Evolutionary conservation across 2,888 invertebrate genomes (phyloP).

Genomic region (Unio delphinus): DNA sequence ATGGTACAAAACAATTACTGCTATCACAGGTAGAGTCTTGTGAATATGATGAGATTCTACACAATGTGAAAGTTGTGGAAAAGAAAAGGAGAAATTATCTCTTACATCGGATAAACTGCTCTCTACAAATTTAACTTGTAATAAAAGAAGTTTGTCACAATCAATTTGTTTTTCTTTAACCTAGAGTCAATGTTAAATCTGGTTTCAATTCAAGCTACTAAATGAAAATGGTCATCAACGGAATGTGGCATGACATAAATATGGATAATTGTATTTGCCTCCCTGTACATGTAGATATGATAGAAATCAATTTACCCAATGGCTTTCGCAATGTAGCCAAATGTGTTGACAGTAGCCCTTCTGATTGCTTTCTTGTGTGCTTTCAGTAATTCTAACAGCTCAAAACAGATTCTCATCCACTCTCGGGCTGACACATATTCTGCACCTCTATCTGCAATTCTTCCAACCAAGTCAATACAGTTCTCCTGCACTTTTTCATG

Average conservation of each 20-base stretch:
- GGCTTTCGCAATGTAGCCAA: conserved; percentile 99
- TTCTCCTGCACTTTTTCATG: conserved; percentile 96
- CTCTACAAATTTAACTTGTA: too few species aligned
- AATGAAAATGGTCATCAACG: neutral
- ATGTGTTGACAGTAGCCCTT: conserved; percentile 98
- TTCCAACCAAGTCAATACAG: conserved; percentile 98
- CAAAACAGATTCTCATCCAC: conserved; percentile 99
- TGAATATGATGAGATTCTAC: too few species aligned
- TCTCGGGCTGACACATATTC: conserved; percentile 99
- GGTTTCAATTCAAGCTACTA: neutral
- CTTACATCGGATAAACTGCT: too few species aligned
- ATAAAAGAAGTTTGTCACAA: too few species aligned
- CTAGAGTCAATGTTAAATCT: too few species aligned
- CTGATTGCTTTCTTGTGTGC: conserved; percentile 99
- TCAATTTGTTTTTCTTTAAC: too few species aligned
- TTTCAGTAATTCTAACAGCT: conserved; percentile 94
- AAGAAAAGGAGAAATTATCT: too few species aligned
- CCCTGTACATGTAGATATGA: neutral
- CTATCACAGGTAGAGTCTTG: too few species aligned
- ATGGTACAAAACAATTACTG: too few species aligned
- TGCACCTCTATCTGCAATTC: conserved; percentile 98
- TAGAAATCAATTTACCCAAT: conserved; percentile 80
- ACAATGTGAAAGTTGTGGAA: too few species aligned
- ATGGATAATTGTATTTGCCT: neutral
- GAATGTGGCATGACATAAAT: neutral